Evolutionary conservation across 2,888 invertebrate genomes (phyloP).

Genomic region (Trissoscelio sp.): DNA sequence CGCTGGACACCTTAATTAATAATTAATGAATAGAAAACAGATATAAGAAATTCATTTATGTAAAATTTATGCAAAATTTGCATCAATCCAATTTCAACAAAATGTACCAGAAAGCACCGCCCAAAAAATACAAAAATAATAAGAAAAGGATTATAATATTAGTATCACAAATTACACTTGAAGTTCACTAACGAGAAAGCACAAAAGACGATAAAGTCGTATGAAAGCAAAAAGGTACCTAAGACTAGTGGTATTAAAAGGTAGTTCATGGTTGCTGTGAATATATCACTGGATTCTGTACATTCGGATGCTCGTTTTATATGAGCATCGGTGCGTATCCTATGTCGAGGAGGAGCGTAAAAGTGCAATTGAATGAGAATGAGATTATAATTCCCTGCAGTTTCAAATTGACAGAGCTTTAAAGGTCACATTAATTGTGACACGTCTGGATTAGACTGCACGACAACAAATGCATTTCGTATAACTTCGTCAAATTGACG

Average conservation of each 20-base stretch:
- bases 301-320: conserved; percentile 57
- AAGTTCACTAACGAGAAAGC: no score
- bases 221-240: conserved; percentile 49
- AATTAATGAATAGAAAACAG: no score
- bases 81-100: no score
- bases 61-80: no score
- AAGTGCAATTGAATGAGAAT: conserved; percentile 62
- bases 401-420: conserved; percentile 39
- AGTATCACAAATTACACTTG: no score
- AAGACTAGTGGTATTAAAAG: conserved; percentile 64
- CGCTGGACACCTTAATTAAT: no score
- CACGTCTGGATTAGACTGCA: conserved; percentile 21
- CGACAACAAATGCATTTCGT: conserved; percentile 45
- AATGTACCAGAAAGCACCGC: no score
- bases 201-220: background rate
- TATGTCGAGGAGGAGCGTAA: conserved; percentile 56
- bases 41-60: no score
- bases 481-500: conserved; percentile 10
- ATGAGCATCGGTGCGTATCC: conserved; percentile 42
- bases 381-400: conserved; percentile 47
- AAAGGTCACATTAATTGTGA: conserved; percentile 64
- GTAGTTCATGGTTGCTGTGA: conserved; percentile 64
- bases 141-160: no score
- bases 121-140: no score
- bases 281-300: conserved; percentile 62